These are phyloP conservation scores for Scomber scombrus DNA, from an alignment of 2,113 vertebrate genomes.

Conservation along the genomic window DNA sequence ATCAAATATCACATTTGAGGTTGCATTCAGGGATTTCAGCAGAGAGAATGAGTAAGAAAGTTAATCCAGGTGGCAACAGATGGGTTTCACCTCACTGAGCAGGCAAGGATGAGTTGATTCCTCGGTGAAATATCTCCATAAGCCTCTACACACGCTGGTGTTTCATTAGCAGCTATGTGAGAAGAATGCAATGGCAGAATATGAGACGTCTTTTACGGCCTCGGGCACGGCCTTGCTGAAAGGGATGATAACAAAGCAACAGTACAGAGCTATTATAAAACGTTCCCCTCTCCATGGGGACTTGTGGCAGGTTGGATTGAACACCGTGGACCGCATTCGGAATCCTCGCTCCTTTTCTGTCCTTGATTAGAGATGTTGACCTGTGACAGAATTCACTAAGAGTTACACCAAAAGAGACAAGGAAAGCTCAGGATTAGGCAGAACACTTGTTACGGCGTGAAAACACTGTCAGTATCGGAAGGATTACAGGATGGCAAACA, in stretches of 20 bases:
- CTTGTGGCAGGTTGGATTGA: not conserved
- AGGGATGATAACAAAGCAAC: conserved; percentile 39
- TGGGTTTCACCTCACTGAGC: conserved; percentile 34
- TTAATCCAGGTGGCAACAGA: conserved; percentile 14
- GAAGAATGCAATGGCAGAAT: conserved; percentile 49
- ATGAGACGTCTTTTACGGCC: conserved; percentile 25
- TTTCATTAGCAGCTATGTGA: conserved; percentile 70
- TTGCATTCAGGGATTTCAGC: not conserved
- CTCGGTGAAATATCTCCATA: conserved; percentile 7
- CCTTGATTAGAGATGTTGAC: conserved; percentile 5
- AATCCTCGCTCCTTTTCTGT: not conserved
- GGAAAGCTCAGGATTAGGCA: not conserved
- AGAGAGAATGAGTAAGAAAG: conserved; percentile 9
- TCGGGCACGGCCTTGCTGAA: conserved; percentile 2
- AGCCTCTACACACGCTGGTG: conserved; percentile 32
- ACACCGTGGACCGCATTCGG: not conserved
- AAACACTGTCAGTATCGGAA: conserved; percentile 11
- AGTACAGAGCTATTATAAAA: conserved; percentile 35
- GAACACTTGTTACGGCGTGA: conserved; percentile 10
- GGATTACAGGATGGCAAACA: conserved; percentile 36
- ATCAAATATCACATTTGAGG: conserved; percentile 13
- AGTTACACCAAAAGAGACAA: not conserved
- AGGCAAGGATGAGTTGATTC: conserved; percentile 18
- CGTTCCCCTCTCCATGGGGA: not conserved
- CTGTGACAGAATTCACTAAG: not conserved